Evolutionary conservation across 2,888 invertebrate genomes (phyloP), one percentile per base, ranked within the genome.

Genomic region (Tubulanus polymorphus): DNA sequence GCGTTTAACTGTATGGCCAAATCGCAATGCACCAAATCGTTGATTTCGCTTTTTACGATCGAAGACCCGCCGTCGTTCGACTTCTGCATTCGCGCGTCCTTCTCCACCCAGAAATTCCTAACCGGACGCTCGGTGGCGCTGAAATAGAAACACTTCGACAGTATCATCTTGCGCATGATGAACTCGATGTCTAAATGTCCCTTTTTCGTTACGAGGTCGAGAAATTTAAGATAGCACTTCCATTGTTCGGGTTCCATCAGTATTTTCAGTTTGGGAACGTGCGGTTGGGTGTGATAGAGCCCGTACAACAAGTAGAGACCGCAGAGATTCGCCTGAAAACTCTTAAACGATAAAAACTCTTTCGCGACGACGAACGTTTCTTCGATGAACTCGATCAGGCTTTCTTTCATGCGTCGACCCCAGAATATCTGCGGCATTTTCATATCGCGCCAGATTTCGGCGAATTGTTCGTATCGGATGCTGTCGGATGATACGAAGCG

Each of bases 291-390:
- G 56, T 64, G 57, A 54, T 67, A 76, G 12, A 76, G 55, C 8
- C 70, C 72, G 60, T 74, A 76, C 47, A 76, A 55, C 0, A 74
- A 59, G 54, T 75, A 76, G 5, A 75, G 58, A 20, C 68, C 76
- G 8, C 73, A 73, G 8, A 73, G 70, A 28, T 71, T 60, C 3
- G 70, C 69, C 55, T 74, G 72, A 53, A 73, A 73, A 20, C 65
- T 67, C 46, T 67, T 70, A 1, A n/a, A n/a, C n/a, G n/a, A n/a
- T n/a, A n/a, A n/a, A n/a, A n/a, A n/a, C n/a, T n/a, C n/a, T n/a
- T n/a, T n/a, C n/a, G n/a, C n/a, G n/a, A n/a, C n/a, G n/a, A n/a
- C n/a, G n/a, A n/a, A n/a, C n/a, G n/a, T n/a, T n/a, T n/a, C n/a
- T n/a, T n/a, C n/a, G n/a, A n/a, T n/a, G n/a, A n/a, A n/a, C 68